phyloP scores from a whole-genome alignment of 1,140 invertebrate species.

The Bicyclus anynana region DNA sequence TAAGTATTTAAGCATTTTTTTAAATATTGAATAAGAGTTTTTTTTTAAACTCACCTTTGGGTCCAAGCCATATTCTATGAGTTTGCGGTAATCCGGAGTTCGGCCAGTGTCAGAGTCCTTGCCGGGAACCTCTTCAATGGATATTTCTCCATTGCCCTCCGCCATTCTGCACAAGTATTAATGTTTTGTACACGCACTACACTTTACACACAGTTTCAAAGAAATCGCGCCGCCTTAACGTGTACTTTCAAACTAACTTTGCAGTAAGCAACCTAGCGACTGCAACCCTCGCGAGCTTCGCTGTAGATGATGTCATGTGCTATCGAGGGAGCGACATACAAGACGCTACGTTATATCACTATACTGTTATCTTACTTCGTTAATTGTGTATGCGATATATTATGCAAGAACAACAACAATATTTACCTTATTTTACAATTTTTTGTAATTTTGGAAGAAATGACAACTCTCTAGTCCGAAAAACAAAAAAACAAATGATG shows the following conservation, averaged over 20 bases:
- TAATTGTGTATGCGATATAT: slow-evolving; percentile 22
- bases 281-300: slow-evolving; percentile 41
- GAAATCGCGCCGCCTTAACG: slow-evolving; percentile 14
- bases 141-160: slow-evolving; percentile 93
- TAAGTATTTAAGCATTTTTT: no score
- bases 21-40: no score
- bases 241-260: slow-evolving; percentile 29
- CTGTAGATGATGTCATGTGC: slow-evolving; percentile 65
- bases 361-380: slow-evolving; percentile 29
- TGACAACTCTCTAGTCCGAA: slow-evolving; percentile 74
- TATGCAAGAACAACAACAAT: slow-evolving; percentile 43
- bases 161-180: slow-evolving; percentile 85
- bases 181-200: slow-evolving; percentile 61
- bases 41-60: slow-evolving; percentile 84
- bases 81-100: slow-evolving; percentile 91
- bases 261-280: slow-evolving; percentile 27
- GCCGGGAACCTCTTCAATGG: slow-evolving; percentile 87
- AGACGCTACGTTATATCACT: slow-evolving; percentile 42
- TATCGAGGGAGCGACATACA: slow-evolving; percentile 55
- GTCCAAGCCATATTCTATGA: slow-evolving; percentile 95
- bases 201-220: slow-evolving; percentile 33
- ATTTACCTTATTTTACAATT: slow-evolving; percentile 76
- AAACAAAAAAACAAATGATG: slow-evolving; percentile 77
- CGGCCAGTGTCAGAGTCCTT: slow-evolving; percentile 85
- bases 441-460: slow-evolving; percentile 76